Evolutionary conservation across 1,140 invertebrate genomes (phyloP).

Genomic region (Achroia grisella): DNA sequence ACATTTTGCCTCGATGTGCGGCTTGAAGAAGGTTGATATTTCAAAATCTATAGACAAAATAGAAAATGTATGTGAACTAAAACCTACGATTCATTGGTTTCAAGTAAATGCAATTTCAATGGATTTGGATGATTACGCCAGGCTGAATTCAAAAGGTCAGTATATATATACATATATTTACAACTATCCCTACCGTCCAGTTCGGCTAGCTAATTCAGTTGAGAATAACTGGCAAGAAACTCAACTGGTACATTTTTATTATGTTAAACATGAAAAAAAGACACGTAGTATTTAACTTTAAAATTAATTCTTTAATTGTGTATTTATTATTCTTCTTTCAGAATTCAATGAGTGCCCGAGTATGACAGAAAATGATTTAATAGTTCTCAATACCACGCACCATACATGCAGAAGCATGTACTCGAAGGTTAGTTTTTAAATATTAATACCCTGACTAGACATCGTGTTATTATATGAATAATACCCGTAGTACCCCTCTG

Average conservation of each 20-base stretch:
- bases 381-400: slow-evolving; percentile 33
- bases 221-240: too few relatives aligned
- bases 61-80: slow-evolving; percentile 41
- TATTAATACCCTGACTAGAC: too few relatives aligned
- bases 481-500: too few relatives aligned
- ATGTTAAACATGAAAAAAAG: too few relatives aligned
- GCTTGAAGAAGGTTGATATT: slow-evolving; percentile 57
- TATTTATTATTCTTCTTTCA: too few relatives aligned
- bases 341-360: slow-evolving; percentile 45
- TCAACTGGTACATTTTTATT: too few relatives aligned
- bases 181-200: too few relatives aligned
- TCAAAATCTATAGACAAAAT: slow-evolving; percentile 49
- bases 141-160: slow-evolving; percentile 53
- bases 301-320: too few relatives aligned
- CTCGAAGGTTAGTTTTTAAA: slow-evolving; percentile 31
- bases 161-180: neutral
- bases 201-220: too few relatives aligned
- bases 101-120: slow-evolving; percentile 48
- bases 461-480: too few relatives aligned
- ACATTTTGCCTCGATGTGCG: slow-evolving; percentile 60
- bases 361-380: slow-evolving; percentile 1
- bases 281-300: too few relatives aligned
- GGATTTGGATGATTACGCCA: slow-evolving; percentile 46
- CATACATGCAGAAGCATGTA: slow-evolving; percentile 34
- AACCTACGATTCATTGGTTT: slow-evolving; percentile 52